These are phyloP conservation scores for Drosophila saltans DNA, from an alignment of 1,140 invertebrate genomes.

Conservation along the genomic window DNA sequence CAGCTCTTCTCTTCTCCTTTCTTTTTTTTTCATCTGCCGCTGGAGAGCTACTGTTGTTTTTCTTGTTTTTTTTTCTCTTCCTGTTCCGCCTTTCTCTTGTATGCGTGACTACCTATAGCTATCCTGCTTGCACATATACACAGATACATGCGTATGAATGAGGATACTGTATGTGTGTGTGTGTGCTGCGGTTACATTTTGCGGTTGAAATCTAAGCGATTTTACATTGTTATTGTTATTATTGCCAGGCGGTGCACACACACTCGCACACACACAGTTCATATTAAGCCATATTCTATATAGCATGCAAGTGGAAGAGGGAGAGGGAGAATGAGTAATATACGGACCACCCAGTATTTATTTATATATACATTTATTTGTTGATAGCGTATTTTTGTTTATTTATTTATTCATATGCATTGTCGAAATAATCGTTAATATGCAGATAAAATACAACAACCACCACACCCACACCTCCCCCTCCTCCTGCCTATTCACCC, in stretches of 20 bases:
- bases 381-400: constrained; percentile 79
- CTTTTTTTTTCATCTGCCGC: constrained; percentile 1
- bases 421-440: constrained; percentile 80
- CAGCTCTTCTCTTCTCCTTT: constrained; percentile 24
- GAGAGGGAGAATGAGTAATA: background rate
- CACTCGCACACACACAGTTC: constrained; percentile 22
- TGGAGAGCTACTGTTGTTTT: background rate
- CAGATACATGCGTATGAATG: background rate
- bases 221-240: constrained; percentile 82
- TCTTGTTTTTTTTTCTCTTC: constrained; percentile 5
- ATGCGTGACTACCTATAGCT: background rate
- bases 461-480: constrained; percentile 1
- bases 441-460: constrained; percentile 65
- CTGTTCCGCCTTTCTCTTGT: constrained; percentile 67
- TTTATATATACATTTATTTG: constrained; percentile 78
- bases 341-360: constrained; percentile 34
- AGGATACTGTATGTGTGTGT: background rate
- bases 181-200: constrained; percentile 52
- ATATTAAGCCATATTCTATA: constrained; percentile 7
- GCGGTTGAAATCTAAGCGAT: constrained; percentile 79
- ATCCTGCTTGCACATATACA: background rate
- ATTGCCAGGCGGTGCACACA: constrained; percentile 44
- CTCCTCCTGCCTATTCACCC: background rate
- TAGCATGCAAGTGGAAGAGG: background rate
- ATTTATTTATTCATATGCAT: constrained; percentile 81